These are phyloP conservation scores for Branchellion lobata DNA, from an alignment of 2,888 invertebrate species.

Conservation along the genomic window DNA sequence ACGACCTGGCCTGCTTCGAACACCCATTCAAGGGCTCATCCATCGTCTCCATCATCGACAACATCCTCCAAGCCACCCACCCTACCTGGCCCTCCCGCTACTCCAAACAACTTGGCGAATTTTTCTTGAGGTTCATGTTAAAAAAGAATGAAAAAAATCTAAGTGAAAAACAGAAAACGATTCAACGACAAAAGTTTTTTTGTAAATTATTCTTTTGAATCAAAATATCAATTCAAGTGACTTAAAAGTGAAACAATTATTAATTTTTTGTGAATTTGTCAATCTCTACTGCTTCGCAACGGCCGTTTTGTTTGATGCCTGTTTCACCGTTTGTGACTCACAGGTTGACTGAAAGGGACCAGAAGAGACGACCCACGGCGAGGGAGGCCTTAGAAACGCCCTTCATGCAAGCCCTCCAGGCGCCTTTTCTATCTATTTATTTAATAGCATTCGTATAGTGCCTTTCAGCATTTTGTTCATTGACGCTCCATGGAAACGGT, in stretches of 20 bases:
- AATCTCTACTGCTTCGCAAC: too few relatives aligned
- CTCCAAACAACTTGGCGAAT: conserved; percentile 57
- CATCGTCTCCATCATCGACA: conserved; percentile 62
- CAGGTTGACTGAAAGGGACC: conserved; percentile 61
- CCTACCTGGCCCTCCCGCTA: conserved; percentile 59
- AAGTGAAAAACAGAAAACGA: too few relatives aligned
- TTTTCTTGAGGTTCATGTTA: conserved; percentile 57
- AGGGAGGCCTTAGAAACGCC: conserved; percentile 58
- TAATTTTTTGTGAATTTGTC: too few relatives aligned
- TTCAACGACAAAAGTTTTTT: neutral
- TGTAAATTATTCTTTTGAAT: neutral
- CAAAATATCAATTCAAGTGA: neutral
- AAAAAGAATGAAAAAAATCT: neutral
- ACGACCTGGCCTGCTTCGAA: conserved; percentile 60
- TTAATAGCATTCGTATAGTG: too few relatives aligned
- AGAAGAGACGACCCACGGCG: conserved; percentile 58
- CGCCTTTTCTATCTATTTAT: neutral
- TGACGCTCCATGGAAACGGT: too few relatives aligned
- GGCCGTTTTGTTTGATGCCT: too few relatives aligned
- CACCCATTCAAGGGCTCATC: conserved; percentile 62
- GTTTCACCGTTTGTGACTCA: too few relatives aligned
- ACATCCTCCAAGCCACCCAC: conserved; percentile 60
- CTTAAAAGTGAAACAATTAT: neutral
- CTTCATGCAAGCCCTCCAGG: conserved; percentile 53
- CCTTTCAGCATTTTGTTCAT: too few relatives aligned